A percentile compares a stretch with the other conserved stretches of the same genome.
These are phyloP conservation scores for Mus minutoides DNA, from an alignment of 2,797 vertebrate species.

Conservation along the genomic window DNA sequence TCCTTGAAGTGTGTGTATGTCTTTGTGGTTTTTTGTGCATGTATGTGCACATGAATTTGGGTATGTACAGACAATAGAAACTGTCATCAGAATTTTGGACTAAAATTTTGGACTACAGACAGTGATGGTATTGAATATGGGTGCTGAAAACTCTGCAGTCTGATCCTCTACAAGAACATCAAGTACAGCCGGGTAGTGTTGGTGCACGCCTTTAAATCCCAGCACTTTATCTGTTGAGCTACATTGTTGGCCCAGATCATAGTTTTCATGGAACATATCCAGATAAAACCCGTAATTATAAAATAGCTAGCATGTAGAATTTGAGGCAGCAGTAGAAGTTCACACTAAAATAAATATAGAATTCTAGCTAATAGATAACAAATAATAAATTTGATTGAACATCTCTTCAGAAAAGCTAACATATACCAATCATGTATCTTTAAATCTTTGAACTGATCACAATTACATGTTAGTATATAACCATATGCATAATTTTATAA, in stretches of 20 bases:
- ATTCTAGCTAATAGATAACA: background rate
- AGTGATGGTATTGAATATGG: too few species aligned
- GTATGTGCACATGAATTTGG: background rate
- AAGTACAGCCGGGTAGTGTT: too few species aligned
- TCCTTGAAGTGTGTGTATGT: background rate
- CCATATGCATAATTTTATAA: background rate
- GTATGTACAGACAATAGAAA: background rate
- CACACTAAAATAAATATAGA: background rate
- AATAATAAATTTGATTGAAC: background rate
- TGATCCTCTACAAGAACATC: background rate
- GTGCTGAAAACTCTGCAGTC: background rate
- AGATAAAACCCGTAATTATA: background rate
- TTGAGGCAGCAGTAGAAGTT: background rate
- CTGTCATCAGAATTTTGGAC: background rate
- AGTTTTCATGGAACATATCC: background rate
- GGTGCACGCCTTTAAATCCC: too few species aligned
- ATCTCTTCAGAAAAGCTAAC: background rate
- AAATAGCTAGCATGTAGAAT: background rate
- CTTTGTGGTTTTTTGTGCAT: background rate
- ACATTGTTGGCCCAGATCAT: background rate
- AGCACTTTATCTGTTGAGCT: background rate
- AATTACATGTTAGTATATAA: background rate
- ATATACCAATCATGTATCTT: background rate
- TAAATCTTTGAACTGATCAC: background rate
- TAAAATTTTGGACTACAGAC: too few species aligned